Evolutionary conservation across 2,113 vertebrate species (phyloP), one percentile per base, ranked within the genome.

Genomic region (Ictidomys tridecemlineatus): DNA sequence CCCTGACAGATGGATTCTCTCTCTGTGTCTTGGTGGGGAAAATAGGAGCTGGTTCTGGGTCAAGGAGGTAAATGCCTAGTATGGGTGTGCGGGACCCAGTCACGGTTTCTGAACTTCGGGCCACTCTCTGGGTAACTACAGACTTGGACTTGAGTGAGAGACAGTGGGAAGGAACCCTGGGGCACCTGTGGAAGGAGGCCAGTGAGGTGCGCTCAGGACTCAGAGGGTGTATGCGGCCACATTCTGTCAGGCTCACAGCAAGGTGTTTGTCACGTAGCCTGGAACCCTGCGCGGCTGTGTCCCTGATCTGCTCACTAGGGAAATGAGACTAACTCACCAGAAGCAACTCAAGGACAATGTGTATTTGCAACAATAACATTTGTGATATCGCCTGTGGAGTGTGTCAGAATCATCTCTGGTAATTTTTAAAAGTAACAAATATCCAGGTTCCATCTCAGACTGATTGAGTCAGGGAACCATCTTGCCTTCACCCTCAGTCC

Each of bases 211-310:
- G 8, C 0, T n/a, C 3, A 26, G 37, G 2, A 39, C 17, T 76
- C 56, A 26, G 22, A 28, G 79, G 22, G 45, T 10, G 11, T 18
- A 8, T 11, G 18, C 14, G 17, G 8, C 12, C 39, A 34, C 14
- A 5, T 53, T 84, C 37, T 48, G 84, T n/a, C 30, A 85, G 8
- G 48, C 5, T 39, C 63, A 39, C 18, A 26, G 65, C 3, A 24
- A 5, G 26, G 69, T 9, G n/a, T n/a, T n/a, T n/a, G n/a, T n/a
- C n/a, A n/a, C n/a, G n/a, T n/a, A n/a, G n/a, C n/a, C n/a, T n/a
- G 34, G 69, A 79, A 63, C 28, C 39, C 0, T 16, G 1, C 0
- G 0, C 5, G 39, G 73, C 53, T 30, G 0, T 14, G 53, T 91
- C 30, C 32, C 73, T 73, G 16, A 16, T 45, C 13, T 69, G 1